Evolutionary conservation across 1,140 invertebrate species (phyloP).

Genomic region (Tetragnatha versicolor): DNA sequence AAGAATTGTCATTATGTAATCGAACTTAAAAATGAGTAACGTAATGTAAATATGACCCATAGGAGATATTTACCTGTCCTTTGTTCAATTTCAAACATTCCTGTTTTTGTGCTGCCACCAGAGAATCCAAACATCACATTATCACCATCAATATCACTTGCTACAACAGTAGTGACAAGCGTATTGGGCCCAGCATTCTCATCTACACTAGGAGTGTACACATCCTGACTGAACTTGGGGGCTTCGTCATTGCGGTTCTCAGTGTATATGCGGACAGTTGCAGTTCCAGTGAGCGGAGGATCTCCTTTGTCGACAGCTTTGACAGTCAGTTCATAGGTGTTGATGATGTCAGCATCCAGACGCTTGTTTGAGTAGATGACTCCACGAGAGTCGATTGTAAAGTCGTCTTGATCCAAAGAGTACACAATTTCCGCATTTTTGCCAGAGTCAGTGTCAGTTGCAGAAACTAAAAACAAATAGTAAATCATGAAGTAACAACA

Average conservation of each 20-base stretch:
- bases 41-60: background rate
- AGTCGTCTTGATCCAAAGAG: conserved; percentile 89
- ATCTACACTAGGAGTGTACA: conserved; percentile 94
- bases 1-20: too few relatives aligned
- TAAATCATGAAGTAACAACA: background rate
- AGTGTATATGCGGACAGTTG: conserved; percentile 91
- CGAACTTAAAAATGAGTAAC: background rate
- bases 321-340: conserved; percentile 92
- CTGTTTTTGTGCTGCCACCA: conserved; percentile 84
- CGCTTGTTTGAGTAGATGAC: conserved; percentile 92
- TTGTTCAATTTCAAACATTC: conserved; percentile 94
- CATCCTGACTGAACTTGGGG: conserved; percentile 94
- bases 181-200: conserved; percentile 94
- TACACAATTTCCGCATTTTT: conserved; percentile 94
- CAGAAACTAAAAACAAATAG: conserved; percentile 72
- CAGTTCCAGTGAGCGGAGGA: conserved; percentile 87
- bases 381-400: conserved; percentile 88
- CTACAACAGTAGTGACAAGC: conserved; percentile 90
- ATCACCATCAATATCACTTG: conserved; percentile 94
- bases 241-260: conserved; percentile 97
- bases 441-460: conserved; percentile 90
- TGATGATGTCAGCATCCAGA: conserved; percentile 92
- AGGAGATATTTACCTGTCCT: conserved; percentile 72
- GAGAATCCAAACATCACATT: conserved; percentile 94
- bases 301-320: conserved; percentile 93